Evolutionary conservation across 2,113 vertebrate species (phyloP), one percentile per base, ranked within the genome.

Genomic region (Cricetomys ansorgei): DNA sequence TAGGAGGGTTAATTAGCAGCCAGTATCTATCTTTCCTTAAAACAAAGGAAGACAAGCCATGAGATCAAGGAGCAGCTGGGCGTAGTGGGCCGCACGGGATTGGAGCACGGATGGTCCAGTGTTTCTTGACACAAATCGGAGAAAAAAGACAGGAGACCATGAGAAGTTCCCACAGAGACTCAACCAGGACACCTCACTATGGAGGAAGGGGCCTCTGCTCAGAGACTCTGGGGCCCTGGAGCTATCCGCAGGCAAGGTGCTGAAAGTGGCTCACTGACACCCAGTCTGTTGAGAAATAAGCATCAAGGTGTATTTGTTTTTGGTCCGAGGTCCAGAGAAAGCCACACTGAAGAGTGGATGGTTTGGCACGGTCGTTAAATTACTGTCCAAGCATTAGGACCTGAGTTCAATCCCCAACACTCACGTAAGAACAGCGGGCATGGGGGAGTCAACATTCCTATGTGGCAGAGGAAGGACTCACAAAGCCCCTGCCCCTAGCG

Each of bases 1-100:
- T 21, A 80, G 45, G 8, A 37, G 50, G 92, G 96, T 95, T 91
- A 94, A 97, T 97, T 88, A 62, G 80, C 72, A 88, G 53, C 85
- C 55, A 19, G 29, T 31, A 7, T 75, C 70, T 73, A 69, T 62
- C 65, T 87, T 87, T 96, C 31, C 76, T 91, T 80, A 43, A 76
- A 83, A 79, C 67, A 81, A 96, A 85, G 13, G 84, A 59, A 93
- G 88, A 81, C 70, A 57, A 77, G 86, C 57, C 8, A 73, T 10
- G 37, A 69, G 72, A 85, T 59, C 43, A 50, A 57, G 0, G 3
- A 16, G 25, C 13, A 4, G 27, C 16, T 10, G 45, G 37, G 31
- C 19, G 40, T 13, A 37, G 70, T 59, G 70, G 11, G 31, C n/a
- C 37, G 8, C 27, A 8, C 55, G 2, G 43, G 59, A 15, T 5